Evolutionary conservation across 2,888 invertebrate species (phyloP).

Genomic region (Zaprionus bogoriensis): DNA sequence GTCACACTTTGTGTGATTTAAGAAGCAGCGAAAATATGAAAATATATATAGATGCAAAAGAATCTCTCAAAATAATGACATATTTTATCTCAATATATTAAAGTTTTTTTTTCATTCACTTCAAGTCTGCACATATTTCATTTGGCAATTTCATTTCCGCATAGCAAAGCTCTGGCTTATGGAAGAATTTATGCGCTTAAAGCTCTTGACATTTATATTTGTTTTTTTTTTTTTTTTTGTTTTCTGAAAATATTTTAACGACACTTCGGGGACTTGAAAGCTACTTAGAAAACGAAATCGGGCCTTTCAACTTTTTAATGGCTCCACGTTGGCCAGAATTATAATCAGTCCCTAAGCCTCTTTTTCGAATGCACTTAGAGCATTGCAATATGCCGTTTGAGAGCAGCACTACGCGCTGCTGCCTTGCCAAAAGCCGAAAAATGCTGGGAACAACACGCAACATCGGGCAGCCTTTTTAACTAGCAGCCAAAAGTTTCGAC

Average conservation of each 20-base stretch:
- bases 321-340: slow-evolving; percentile 8
- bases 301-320: slow-evolving; percentile 39
- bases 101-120: too few species aligned
- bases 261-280: not conserved
- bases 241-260: not conserved
- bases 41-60: too few species aligned
- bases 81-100: too few species aligned
- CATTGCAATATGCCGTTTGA: slow-evolving; percentile 38
- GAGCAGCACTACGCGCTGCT: too few species aligned
- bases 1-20: too few species aligned
- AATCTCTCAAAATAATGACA: too few species aligned
- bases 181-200: not conserved
- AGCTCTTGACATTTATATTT: not conserved
- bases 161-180: not conserved
- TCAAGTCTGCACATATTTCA: too few species aligned
- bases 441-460: not conserved
- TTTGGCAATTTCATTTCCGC: too few species aligned
- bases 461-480: slow-evolving; percentile 29
- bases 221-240: too few species aligned
- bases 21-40: too few species aligned
- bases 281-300: too few species aligned
- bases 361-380: slow-evolving; percentile 22
- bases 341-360: slow-evolving; percentile 35
- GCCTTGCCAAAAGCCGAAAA: not conserved
- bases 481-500: slow-evolving; percentile 27